Base-by-base conservation (phyloP, 92 coral and sea anemone genomes). In the Epizoanthus ramosus region DNA sequence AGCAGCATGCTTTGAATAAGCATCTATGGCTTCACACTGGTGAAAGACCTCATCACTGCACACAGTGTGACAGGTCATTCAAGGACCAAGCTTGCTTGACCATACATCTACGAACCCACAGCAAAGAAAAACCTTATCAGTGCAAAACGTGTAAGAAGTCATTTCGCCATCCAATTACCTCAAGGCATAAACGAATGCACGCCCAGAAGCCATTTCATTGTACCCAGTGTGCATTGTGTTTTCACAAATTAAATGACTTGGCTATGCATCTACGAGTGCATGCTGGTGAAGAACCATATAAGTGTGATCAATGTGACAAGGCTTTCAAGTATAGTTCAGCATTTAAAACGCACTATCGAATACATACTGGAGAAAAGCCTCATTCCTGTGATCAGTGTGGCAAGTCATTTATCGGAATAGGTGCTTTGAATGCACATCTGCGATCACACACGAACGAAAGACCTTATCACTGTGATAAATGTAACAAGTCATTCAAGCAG, bases 381-480 rank as follows among this genome's bases (percentile, higher is more conserved):
- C 66, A 75, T 67, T 68, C 65, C 18, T 85, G 88, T 47, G 74
- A 85, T 7, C 17, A 75, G 21, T 85, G 88, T 37, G 83, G 60
- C 13, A 71, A 81, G 21, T 63, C 69, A 25, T 85, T 85, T 43
- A 64, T 59, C 3, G 35, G 75, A 43, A 65, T 65, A 54, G 67
- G 70, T 37, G 68, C 76, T 41, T 74, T 64, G 59, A 85, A 75
- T 31, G 60, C 69, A 22, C 88, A 85, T 65, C 18, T 54, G n/a
- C 52, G 60, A 18, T 64, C 63, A 10, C 88, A 85, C 12, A 74
- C 88, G 52, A 68, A 73, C 6, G 83, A 74, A 54, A 58, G 83
- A 52, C 88, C 88, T 63, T 85, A 75, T 22, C 70, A 67, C 41
- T 85, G 88, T 76, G 68, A 85, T 22, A 68, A 85, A 59, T 85